phyloP scores from a whole-genome alignment of 2,113 vertebrate genomes.

The Actenoides hombroni region DNA sequence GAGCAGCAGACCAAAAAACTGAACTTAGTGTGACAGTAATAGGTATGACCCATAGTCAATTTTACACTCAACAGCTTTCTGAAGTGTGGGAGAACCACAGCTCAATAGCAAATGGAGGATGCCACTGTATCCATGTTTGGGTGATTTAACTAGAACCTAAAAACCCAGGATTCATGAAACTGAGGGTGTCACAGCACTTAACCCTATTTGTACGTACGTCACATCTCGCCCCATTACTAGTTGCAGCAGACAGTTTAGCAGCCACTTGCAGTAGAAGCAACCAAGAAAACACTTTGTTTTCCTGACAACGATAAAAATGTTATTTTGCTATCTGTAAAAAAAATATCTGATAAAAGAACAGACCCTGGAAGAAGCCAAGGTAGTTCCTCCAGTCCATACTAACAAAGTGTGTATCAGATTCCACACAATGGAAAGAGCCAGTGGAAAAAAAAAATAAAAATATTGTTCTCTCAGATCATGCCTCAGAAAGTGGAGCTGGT shows the following conservation, averaged over 20 bases:
- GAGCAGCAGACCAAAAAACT: background rate
- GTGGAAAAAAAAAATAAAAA: background rate
- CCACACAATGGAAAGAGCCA: background rate
- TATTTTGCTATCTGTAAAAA: constrained; percentile 20
- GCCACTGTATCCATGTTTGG: background rate
- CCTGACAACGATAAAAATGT: constrained; percentile 42
- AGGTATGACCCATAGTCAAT: background rate
- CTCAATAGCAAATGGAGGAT: background rate
- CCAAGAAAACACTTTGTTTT: constrained; percentile 7
- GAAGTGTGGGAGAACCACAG: background rate
- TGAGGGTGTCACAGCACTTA: background rate
- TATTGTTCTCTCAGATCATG: background rate
- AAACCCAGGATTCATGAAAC: background rate
- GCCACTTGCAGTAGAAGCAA: background rate
- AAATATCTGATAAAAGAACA: constrained; percentile 9
- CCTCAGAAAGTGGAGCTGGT: constrained; percentile 3
- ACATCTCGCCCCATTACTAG: background rate
- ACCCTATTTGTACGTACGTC: background rate
- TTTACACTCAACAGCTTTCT: constrained; percentile 1
- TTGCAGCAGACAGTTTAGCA: background rate
- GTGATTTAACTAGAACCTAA: background rate
- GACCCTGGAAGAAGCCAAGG: background rate
- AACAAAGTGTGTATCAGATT: background rate
- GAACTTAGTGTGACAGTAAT: constrained; percentile 13
- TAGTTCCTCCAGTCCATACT: background rate